Conservation (phyloP, 2,888 invertebrate genomes). For the Adelphocoris suturalis region DNA sequence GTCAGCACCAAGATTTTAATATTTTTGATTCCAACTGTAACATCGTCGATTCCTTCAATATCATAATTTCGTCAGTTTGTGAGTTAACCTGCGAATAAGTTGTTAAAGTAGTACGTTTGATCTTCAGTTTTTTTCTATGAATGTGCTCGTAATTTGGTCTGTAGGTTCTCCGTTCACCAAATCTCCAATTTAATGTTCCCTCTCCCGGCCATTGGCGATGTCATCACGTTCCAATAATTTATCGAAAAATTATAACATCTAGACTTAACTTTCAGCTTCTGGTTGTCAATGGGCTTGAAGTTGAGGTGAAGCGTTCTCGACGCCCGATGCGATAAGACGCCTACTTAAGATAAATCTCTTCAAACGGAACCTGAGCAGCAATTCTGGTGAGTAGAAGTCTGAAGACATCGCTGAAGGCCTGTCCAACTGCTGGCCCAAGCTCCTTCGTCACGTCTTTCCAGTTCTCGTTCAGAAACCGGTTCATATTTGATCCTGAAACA, state of each 20-base stretch:
- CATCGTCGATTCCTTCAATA: no score
- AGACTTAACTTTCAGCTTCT: background rate
- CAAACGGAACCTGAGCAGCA: constrained; percentile 76
- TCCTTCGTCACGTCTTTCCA: constrained; percentile 79
- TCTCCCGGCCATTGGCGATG: background rate
- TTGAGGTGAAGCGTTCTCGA: background rate
- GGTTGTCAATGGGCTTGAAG: background rate
- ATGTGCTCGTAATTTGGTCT: no score
- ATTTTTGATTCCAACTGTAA: no score
- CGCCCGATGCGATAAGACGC: background rate
- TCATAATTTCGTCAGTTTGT: no score
- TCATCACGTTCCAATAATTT: background rate
- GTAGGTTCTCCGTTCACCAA: no score
- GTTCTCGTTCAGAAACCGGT: constrained; percentile 80
- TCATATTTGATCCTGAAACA: constrained; percentile 79
- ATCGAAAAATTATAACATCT: background rate
- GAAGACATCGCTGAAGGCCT: constrained; percentile 77
- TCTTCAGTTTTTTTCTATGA: no score
- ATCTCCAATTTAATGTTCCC: background rate
- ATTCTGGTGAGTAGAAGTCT: constrained; percentile 75
- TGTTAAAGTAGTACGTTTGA: no score
- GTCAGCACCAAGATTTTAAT: no score
- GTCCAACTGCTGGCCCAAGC: constrained; percentile 78
- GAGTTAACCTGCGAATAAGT: no score
- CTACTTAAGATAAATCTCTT: constrained; percentile 75